Percentiles rank a stretch among this genome's conserved stretches.
phyloP scores from a whole-genome alignment of 1,140 invertebrate species.

The Pogonus chalceus region DNA sequence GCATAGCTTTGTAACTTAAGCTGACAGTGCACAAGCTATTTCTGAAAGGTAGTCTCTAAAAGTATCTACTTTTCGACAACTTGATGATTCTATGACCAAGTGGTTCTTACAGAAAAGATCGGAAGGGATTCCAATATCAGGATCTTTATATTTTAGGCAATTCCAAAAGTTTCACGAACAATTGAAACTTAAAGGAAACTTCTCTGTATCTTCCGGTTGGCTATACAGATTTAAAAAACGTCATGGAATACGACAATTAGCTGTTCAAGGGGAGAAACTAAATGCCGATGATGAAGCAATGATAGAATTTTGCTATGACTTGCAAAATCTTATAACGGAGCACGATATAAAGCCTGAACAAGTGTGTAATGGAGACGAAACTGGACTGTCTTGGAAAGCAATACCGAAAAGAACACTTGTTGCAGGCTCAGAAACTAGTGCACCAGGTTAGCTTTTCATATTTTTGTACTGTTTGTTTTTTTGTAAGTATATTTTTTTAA shows the following conservation, averaged over 20 bases:
- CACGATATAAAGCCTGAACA: slow-evolving; percentile 19
- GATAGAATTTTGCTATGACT: slow-evolving; percentile 18
- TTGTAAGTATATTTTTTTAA: neutral
- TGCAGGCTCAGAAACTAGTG: slow-evolving; percentile 23
- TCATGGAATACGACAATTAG: slow-evolving; percentile 13
- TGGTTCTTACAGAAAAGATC: slow-evolving; percentile 20
- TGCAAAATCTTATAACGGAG: slow-evolving; percentile 16
- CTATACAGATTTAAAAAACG: slow-evolving; percentile 16
- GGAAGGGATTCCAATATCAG: slow-evolving; percentile 16
- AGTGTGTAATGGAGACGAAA: slow-evolving; percentile 34
- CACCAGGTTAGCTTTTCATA: slow-evolving; percentile 8
- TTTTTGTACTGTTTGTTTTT: slow-evolving; percentile 13
- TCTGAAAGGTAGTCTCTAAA: slow-evolving; percentile 5
- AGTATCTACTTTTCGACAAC: slow-evolving; percentile 15
- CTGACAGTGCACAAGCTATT: neutral
- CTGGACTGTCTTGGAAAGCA: slow-evolving; percentile 29
- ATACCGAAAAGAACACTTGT: slow-evolving; percentile 29
- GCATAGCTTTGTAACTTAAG: neutral
- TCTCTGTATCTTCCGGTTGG: slow-evolving; percentile 15
- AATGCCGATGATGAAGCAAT: slow-evolving; percentile 11
- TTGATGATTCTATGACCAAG: slow-evolving; percentile 16
- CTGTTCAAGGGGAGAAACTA: slow-evolving; percentile 13
- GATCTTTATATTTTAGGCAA: slow-evolving; percentile 16
- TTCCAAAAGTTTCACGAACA: slow-evolving; percentile 14
- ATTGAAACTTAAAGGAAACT: slow-evolving; percentile 13